Evolutionary conservation across 2,888 invertebrate species (phyloP).

Genomic region (Leptinotarsa juncta): DNA sequence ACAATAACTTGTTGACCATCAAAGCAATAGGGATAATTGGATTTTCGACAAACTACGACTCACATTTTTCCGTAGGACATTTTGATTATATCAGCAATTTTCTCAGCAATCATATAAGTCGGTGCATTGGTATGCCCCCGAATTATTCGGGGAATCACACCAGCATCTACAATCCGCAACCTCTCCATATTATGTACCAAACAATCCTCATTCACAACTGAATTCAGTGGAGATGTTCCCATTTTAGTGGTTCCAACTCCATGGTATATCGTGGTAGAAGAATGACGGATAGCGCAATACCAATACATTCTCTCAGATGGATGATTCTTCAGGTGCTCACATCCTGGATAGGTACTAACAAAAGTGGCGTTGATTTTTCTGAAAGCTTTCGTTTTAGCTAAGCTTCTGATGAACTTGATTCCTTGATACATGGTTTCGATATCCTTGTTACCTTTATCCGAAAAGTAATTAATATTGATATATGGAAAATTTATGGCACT

Average conservation of each 20-base stretch:
- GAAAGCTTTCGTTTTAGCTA: conserved; percentile 69
- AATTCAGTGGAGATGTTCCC: conserved; percentile 66
- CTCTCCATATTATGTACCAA: conserved; percentile 67
- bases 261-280: conserved; percentile 66
- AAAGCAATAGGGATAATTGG: no score
- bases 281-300: conserved; percentile 65
- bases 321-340: conserved; percentile 60
- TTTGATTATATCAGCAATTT: conserved; percentile 49
- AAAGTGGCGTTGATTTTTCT: conserved; percentile 70
- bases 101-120: conserved; percentile 70
- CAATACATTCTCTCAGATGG: conserved; percentile 66
- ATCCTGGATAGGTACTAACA: conserved; percentile 50
- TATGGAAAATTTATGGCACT: conserved; percentile 55
- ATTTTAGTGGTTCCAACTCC: conserved; percentile 69
- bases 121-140: conserved; percentile 69
- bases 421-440: conserved; percentile 74
- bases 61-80: conserved; percentile 7
- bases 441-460: conserved; percentile 64
- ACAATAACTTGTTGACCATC: no score
- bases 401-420: conserved; percentile 61
- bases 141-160: conserved; percentile 68
- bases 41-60: no score
- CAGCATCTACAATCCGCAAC: conserved; percentile 69
- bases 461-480: conserved; percentile 52
- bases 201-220: conserved; percentile 69